These are phyloP conservation scores for Trichoplusia ni DNA, from an alignment of 1,140 invertebrate species.

Conservation along the genomic window DNA sequence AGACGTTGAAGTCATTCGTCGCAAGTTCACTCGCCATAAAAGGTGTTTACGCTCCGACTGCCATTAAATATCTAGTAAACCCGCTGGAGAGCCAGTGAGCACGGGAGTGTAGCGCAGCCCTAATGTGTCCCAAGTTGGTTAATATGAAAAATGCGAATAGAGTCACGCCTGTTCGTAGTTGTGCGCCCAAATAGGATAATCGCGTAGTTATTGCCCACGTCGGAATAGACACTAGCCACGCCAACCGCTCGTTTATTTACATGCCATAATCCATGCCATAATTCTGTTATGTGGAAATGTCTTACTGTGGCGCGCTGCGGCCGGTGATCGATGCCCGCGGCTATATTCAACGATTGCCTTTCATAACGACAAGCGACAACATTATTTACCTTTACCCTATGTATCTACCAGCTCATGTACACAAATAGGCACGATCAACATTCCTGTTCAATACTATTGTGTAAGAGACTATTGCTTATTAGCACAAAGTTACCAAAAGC, in stretches of 20 bases:
- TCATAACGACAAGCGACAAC: constrained; percentile 15
- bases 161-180: constrained; percentile 59
- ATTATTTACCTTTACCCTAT: constrained; percentile 7
- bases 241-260: constrained; percentile 75
- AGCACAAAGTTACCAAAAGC: not conserved
- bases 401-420: not conserved
- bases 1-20: constrained; percentile 2
- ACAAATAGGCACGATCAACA: not conserved
- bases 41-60: constrained; percentile 14
- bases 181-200: constrained; percentile 67
- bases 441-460: constrained; percentile 5
- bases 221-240: constrained; percentile 74
- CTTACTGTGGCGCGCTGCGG: constrained; percentile 37
- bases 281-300: constrained; percentile 55
- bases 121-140: constrained; percentile 31
- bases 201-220: constrained; percentile 61
- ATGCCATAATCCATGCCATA: constrained; percentile 57
- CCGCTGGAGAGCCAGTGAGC: constrained; percentile 17
- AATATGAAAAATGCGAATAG: constrained; percentile 42
- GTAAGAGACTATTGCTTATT: not conserved
- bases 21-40: constrained; percentile 8
- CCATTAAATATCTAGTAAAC: constrained; percentile 19
- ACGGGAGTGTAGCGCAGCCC: constrained; percentile 12
- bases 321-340: constrained; percentile 21
- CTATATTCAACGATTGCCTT: constrained; percentile 25